phyloP scores from a whole-genome alignment of 2,888 invertebrate species.

The Plebejus argus region DNA sequence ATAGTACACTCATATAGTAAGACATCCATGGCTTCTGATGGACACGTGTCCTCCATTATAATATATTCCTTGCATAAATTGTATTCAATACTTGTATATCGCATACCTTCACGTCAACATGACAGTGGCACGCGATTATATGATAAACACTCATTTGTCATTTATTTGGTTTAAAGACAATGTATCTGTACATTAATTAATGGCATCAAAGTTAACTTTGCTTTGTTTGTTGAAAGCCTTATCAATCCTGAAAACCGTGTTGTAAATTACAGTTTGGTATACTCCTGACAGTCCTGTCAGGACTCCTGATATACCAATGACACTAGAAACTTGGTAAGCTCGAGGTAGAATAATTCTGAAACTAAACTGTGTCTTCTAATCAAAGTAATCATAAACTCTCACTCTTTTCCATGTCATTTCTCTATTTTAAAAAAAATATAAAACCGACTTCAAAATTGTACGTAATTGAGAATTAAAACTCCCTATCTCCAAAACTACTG shows the following conservation, averaged over 20 bases:
- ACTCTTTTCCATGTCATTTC: background rate
- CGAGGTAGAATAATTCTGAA: background rate
- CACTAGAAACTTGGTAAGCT: background rate
- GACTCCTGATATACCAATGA: background rate
- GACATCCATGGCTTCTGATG: conserved; percentile 32
- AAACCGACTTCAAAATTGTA: too few relatives aligned
- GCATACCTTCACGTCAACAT: conserved; percentile 30
- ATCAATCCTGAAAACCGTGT: background rate
- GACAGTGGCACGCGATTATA: conserved; percentile 26
- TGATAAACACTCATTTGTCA: conserved; percentile 27
- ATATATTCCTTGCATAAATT: conserved; percentile 31
- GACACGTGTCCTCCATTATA: conserved; percentile 30
- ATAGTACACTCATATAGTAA: conserved; percentile 11
- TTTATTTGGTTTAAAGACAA: conserved; percentile 24
- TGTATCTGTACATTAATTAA: conserved; percentile 5
- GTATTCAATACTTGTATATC: conserved; percentile 24
- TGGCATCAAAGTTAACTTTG: background rate
- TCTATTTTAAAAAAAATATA: too few relatives aligned
- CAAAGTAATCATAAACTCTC: too few relatives aligned
- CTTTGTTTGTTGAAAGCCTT: background rate
- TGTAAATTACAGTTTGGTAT: background rate
- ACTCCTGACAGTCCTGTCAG: background rate
- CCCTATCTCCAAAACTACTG: too few relatives aligned
- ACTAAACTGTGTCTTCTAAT: too few relatives aligned
- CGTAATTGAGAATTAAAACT: too few relatives aligned